phyloP scores from a whole-genome alignment of 2,113 vertebrate species.

The Dipodomys spectabilis region DNA sequence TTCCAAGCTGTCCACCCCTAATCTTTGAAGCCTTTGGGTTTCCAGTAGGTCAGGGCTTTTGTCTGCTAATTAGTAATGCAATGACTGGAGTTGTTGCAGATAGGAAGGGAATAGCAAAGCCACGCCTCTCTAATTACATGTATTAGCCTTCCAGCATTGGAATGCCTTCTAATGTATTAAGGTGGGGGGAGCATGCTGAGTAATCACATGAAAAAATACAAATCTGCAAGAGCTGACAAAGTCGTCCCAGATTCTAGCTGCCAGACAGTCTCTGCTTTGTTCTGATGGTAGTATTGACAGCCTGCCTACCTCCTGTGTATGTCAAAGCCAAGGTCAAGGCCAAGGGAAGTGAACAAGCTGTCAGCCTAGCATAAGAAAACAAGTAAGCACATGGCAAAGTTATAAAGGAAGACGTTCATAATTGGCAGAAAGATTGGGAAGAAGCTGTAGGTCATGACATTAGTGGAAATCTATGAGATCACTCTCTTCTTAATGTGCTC shows the following conservation, averaged over 20 bases:
- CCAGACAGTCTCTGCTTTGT: conserved; percentile 37
- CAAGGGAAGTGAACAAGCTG: conserved; percentile 54
- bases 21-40: conserved; percentile 50
- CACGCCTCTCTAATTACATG: conserved; percentile 71
- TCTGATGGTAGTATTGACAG: conserved; percentile 65
- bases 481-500: conserved; percentile 6
- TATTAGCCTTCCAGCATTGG: conserved; percentile 55
- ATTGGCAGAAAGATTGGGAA: conserved; percentile 48
- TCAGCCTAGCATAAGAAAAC: conserved; percentile 50
- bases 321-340: conserved; percentile 63
- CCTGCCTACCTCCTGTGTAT: conserved; percentile 53
- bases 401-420: conserved; percentile 23
- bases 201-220: conserved; percentile 46
- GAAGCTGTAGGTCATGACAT: conserved; percentile 44
- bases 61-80: conserved; percentile 74
- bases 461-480: conserved; percentile 48
- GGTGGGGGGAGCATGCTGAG: conserved; percentile 30
- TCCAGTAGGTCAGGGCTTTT: conserved; percentile 64
- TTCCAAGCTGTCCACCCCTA: conserved; percentile 70
- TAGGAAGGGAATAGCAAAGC: conserved; percentile 60
- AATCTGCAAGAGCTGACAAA: conserved; percentile 27
- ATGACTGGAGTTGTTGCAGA: conserved; percentile 39
- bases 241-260: conserved; percentile 75
- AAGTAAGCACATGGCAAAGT: conserved; percentile 27
- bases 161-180: conserved; percentile 65